Base-by-base conservation (phyloP, 2,888 invertebrate genomes). In the Andrena marginata region DNA sequence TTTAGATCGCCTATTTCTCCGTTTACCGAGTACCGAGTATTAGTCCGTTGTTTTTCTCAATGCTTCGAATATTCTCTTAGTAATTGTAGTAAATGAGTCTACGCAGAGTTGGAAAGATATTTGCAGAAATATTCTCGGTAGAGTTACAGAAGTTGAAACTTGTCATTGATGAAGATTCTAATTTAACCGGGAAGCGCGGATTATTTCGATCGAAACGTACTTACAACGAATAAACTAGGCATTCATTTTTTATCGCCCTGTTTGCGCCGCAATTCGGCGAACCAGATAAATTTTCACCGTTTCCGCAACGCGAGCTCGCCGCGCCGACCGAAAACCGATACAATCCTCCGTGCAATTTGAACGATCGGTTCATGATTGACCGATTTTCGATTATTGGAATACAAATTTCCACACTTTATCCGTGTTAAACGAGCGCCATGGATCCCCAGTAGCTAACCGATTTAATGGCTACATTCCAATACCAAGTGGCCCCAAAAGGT, bases 341-440 rank as follows among this genome's bases (percentile, higher is more conserved):
- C 31, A 71, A 13, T 33, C 16, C 29, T 48, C 20, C 13, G 20
- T 49, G 20, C 8, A 63, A 64, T 64, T 54, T 16, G 29, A 23
- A 26, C 35, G 23, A 51, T 33, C 62, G n/a, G 8, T 63, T 72
- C 62, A 20, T 26, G 51, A 63, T 54, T 54, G 63, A 72, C 63
- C 54, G 54, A 35, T 54, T 51, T 72, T 64, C 72, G 54, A 63
- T 63, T 63, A 72, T 64, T 64, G 64, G 59, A 64, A 54, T 35
- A 23, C 33, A 23, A 26, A 72, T 63, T 72, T 64, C 8, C 10
- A 63, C n/a, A n/a, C 35, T 72, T 64, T 72, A 63, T 26, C 51
- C n/a, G 1, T 10, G 31, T 54, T 16, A n/a, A 72, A 64, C 26
- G 51, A 63, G 54, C 16, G 16, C n/a, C 35, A 51, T 23, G 1